Evolutionary conservation across 1,140 invertebrate genomes (phyloP), one percentile per base, ranked within the genome.

Genomic region (Plutomurus gul): DNA sequence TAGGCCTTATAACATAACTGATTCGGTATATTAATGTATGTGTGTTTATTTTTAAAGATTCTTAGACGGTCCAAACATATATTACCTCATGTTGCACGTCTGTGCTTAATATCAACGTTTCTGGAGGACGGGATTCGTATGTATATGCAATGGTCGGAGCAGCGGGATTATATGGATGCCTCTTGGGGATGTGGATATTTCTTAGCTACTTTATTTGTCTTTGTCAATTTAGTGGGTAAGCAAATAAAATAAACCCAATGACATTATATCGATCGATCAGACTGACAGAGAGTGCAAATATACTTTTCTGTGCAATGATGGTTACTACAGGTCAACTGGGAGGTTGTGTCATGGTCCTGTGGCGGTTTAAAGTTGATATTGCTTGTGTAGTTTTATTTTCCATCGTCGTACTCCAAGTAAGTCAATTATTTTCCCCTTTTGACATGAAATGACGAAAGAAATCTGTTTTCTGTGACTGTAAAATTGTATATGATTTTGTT

Each of bases 71-170:
- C 94, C 65, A 99, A 99, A 88, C 91, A 96, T 87, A 89, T 99
- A 76, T 88, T 99, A 84, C 98, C 98, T 22, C 98, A 97, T 80
- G 89, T 99, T 71, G 98, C 98, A 4, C 90, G 98, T 79, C 88
- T 99, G 40, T 99, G 97, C 87, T 90, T 99, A n/a, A 98, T 99
- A 84, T 96, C 96, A 78, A 99, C 98, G 83, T 99, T 99, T 88
- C 90, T 99, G 33, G 98, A 99, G 89, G 98, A 99, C 91, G 98
- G 98, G 0, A 89, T 99, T 43, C 91, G 98, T 80, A 99, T 99
- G 98, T 99, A 95, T 92, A 93, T 95, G 84, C 98, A 99, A 87
- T 99, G 98, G 98, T 91, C 91, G 37, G 96, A 99, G 85, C 98
- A 99, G 86, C 89, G 96, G 37, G 96, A 99, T 85, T 99, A 99